phyloP scores from a whole-genome alignment of 2,888 invertebrate genomes.

The Prostheceraeus crozeri region DNA sequence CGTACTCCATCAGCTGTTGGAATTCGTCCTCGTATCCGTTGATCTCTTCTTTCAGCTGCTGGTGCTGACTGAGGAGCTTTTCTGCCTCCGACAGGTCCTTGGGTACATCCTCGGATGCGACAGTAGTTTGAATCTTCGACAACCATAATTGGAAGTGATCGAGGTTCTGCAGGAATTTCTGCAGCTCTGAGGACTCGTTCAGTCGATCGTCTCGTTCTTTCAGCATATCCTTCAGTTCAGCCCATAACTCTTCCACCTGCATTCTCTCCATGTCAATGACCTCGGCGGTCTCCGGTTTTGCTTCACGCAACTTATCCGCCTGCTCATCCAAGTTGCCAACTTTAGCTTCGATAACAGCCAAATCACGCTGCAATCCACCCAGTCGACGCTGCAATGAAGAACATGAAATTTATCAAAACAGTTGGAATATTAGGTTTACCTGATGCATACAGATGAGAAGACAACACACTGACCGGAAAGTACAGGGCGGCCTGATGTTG shows the following conservation, averaged over 20 bases:
- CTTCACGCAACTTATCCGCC: conserved; percentile 24
- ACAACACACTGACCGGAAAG: too few relatives aligned
- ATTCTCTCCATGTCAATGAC: conserved; percentile 28
- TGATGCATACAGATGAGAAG: too few relatives aligned
- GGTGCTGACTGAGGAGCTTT: conserved; percentile 88
- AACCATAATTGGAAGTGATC: conserved; percentile 99
- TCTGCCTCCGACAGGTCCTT: conserved; percentile 71
- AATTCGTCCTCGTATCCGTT: conserved; percentile 97
- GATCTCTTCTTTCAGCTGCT: conserved; percentile 95
- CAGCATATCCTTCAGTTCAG: conserved; percentile 56
- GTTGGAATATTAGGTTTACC: too few relatives aligned
- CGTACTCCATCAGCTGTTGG: conserved; percentile 98
- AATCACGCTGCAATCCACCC: conserved; percentile 89
- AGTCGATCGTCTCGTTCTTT: conserved; percentile 95
- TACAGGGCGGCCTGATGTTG: too few relatives aligned
- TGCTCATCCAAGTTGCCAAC: conserved; percentile 36
- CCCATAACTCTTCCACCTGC: conserved; percentile 36
- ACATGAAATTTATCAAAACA: too few relatives aligned
- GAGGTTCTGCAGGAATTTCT: conserved; percentile 74
- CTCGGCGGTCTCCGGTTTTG: conserved; percentile 31
- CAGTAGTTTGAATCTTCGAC: conserved; percentile 93
- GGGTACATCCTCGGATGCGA: conserved; percentile 57
- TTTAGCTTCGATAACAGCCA: conserved; percentile 90
- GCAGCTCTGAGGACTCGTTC: conserved; percentile 96
- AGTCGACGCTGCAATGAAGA: conserved; percentile 78